Conservation (phyloP, 2,888 invertebrate species). For the Scaptodrosophila latifasciaeformis region DNA sequence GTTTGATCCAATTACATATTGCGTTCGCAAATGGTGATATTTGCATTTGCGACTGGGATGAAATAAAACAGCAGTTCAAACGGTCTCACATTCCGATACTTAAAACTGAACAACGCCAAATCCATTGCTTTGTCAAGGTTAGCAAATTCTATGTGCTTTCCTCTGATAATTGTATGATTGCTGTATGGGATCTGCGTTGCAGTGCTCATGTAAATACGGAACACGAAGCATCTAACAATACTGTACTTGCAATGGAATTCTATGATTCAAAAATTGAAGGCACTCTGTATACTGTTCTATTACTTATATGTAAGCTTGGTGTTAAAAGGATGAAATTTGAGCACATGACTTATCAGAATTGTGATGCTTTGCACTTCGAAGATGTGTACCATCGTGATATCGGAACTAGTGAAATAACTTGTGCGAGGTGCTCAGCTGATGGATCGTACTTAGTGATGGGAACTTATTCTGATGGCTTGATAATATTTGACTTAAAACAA, state of each 20-base stretch:
- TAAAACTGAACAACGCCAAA: constrained; percentile 36
- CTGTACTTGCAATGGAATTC: constrained; percentile 29
- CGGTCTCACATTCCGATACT: constrained; percentile 40
- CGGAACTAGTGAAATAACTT: constrained; percentile 45
- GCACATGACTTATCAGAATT: constrained; percentile 23
- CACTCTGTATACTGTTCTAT: constrained; percentile 21
- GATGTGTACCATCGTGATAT: constrained; percentile 37
- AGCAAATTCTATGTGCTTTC: constrained; percentile 63
- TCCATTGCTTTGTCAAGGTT: constrained; percentile 61
- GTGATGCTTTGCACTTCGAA: constrained; percentile 1
- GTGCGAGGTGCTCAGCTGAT: constrained; percentile 66
- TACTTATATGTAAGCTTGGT: constrained; percentile 52
- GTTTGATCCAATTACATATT: constrained; percentile 53
- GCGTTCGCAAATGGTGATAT: constrained; percentile 66
- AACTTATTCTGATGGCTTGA: constrained; percentile 65
- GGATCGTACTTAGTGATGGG: constrained; percentile 70
- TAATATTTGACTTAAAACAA: constrained; percentile 61
- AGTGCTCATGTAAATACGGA: constrained; percentile 31
- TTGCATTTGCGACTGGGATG: constrained; percentile 63
- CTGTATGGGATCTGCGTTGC: constrained; percentile 57
- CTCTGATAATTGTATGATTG: constrained; percentile 46
- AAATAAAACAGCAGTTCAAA: constrained; percentile 45
- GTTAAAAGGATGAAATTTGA: constrained; percentile 52
- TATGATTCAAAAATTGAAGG: constrained; percentile 17
- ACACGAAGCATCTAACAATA: background rate